Percentiles rank a stretch among this genome's conserved stretches.
phyloP scores from a whole-genome alignment of 2,113 vertebrate genomes.

The Lota lota region DNA sequence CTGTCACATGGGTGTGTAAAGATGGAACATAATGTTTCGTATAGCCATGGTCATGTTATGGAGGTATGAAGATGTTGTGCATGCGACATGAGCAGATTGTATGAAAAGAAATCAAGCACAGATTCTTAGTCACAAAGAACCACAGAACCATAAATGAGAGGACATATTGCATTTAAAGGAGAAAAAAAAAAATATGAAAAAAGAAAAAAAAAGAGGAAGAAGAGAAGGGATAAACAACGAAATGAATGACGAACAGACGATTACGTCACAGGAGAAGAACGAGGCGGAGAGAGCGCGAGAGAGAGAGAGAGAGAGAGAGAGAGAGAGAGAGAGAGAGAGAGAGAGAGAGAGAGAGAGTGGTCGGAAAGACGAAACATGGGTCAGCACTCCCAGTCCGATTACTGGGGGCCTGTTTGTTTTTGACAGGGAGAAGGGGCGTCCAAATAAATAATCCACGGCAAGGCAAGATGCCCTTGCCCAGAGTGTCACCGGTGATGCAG shows the following conservation, averaged over 20 bases:
- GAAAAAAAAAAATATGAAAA: slow-evolving; percentile 52
- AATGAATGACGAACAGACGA: slow-evolving; percentile 1
- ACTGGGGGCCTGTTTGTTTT: slow-evolving; percentile 69
- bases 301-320: background rate
- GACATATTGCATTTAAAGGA: too few species aligned
- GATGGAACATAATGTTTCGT: background rate
- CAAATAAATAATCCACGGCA: slow-evolving; percentile 65
- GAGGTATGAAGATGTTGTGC: too few species aligned
- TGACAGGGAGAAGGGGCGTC: slow-evolving; percentile 55
- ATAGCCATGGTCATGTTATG: slow-evolving; percentile 40
- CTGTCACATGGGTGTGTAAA: slow-evolving; percentile 22
- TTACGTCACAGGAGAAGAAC: slow-evolving; percentile 4
- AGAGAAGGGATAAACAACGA: background rate
- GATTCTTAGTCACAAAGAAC: too few species aligned
- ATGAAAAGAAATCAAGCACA: too few species aligned
- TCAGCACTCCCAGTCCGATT: slow-evolving; percentile 65
- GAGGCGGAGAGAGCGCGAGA: slow-evolving; percentile 14
- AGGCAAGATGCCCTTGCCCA: slow-evolving; percentile 44
- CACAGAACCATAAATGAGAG: too few species aligned
- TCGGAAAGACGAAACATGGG: slow-evolving; percentile 43
- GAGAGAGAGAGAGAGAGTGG: slow-evolving; percentile 6
- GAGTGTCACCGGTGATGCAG: slow-evolving; percentile 49
- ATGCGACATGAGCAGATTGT: too few species aligned
- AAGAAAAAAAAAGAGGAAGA: slow-evolving; percentile 20
- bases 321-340: background rate